These are phyloP conservation scores for Cyclura pinguis DNA, from an alignment of 2,797 vertebrate genomes.

Conservation along the genomic window DNA sequence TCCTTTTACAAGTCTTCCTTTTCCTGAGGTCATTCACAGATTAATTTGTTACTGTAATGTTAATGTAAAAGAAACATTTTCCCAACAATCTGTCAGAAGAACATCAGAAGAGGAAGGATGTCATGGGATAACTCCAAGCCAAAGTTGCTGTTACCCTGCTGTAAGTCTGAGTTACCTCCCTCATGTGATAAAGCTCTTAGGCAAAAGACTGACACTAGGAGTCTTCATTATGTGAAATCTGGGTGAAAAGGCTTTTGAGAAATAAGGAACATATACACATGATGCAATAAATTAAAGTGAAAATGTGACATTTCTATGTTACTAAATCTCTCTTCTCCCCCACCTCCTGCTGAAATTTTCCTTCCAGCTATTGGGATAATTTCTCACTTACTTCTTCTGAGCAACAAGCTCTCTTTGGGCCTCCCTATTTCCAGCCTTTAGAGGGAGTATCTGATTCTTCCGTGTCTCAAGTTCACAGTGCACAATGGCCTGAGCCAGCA, in stretches of 20 bases:
- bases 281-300: neutral
- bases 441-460: slow-evolving; percentile 50
- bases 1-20: too few relatives aligned
- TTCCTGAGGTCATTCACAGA: too few relatives aligned
- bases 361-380: neutral
- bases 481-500: neutral
- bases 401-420: slow-evolving; percentile 18
- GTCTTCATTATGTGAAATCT: neutral
- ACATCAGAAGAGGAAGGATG: too few relatives aligned
- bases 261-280: neutral
- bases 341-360: neutral
- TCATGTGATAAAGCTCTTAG: too few relatives aligned
- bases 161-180: too few relatives aligned
- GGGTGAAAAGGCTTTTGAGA: neutral
- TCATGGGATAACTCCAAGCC: too few relatives aligned
- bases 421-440: slow-evolving; percentile 41
- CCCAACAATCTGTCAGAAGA: too few relatives aligned
- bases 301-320: neutral
- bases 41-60: too few relatives aligned
- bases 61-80: too few relatives aligned
- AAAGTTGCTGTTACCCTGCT: too few relatives aligned
- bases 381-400: neutral
- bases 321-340: neutral
- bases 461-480: slow-evolving; percentile 43
- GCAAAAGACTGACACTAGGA: neutral